Percentiles rank a stretch among this genome's conserved stretches.
phyloP scores from a whole-genome alignment of 2,888 invertebrate species.

The Agelastica alni region DNA sequence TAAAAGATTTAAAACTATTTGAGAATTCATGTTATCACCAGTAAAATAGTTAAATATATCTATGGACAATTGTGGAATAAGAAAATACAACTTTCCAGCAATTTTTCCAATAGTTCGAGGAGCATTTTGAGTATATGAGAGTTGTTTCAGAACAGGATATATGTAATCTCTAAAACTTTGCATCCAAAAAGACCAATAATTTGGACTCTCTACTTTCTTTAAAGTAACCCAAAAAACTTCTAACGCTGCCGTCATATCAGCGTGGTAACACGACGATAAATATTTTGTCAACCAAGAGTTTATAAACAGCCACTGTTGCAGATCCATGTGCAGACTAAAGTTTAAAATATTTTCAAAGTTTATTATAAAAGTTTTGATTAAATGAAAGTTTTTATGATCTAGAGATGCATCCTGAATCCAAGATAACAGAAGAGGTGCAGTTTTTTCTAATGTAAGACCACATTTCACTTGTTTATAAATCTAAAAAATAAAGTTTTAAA shows the following conservation, averaged over 20 bases:
- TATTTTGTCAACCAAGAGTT: constrained; percentile 51
- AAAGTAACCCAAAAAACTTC: constrained; percentile 44
- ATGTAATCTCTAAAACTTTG: constrained; percentile 42
- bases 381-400: constrained; percentile 43
- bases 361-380: constrained; percentile 45
- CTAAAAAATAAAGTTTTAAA: constrained; percentile 37
- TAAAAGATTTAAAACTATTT: constrained; percentile 45
- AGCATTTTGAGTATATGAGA: constrained; percentile 36
- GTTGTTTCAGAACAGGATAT: constrained; percentile 45
- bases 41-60: constrained; percentile 45
- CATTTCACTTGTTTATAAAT: constrained; percentile 43
- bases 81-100: constrained; percentile 45
- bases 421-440: constrained; percentile 38
- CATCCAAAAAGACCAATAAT: constrained; percentile 48
- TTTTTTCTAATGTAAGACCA: constrained; percentile 41
- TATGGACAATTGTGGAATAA: constrained; percentile 35
- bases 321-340: constrained; percentile 41
- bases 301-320: constrained; percentile 50
- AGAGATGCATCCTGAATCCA: constrained; percentile 43
- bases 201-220: constrained; percentile 38
- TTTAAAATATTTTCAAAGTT: constrained; percentile 45
- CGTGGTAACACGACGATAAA: constrained; percentile 44
- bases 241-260: constrained; percentile 45
- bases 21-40: constrained; percentile 41
- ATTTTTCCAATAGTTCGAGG: constrained; percentile 46